Conservation (phyloP, 2,797 vertebrate species). For the Coccyzus lansbergi region DNA sequence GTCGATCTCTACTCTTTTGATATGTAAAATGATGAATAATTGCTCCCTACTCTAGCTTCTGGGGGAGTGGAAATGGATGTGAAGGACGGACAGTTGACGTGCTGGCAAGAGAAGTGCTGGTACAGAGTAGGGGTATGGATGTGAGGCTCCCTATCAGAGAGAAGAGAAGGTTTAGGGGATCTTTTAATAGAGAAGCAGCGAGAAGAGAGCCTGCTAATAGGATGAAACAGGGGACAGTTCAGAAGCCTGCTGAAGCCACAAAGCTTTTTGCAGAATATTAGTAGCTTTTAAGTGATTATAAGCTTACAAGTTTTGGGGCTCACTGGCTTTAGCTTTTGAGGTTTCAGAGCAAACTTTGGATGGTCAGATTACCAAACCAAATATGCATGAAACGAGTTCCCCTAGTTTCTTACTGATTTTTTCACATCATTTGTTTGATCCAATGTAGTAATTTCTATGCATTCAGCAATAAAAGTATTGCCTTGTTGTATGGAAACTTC, state of each 20-base stretch:
- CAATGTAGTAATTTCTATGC: not conserved
- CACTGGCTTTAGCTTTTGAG: not conserved
- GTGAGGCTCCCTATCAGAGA: not conserved
- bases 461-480: not conserved
- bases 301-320: not conserved
- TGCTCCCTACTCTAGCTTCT: not conserved
- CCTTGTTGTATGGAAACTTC: not conserved
- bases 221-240: not conserved
- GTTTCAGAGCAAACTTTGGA: not conserved
- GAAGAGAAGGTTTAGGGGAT: not conserved
- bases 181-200: conserved; percentile 29
- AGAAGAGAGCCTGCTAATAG: conserved; percentile 10
- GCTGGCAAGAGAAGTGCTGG: not conserved
- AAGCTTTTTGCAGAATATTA: not conserved
- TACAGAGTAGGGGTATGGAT: not conserved
- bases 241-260: not conserved
- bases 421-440: not conserved
- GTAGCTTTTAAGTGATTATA: not conserved
- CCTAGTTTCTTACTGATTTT: not conserved
- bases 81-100: not conserved
- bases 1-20: not conserved
- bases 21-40: conserved; percentile 5
- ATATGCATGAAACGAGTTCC: not conserved
- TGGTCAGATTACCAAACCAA: not conserved
- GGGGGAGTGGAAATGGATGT: not conserved